Evolutionary conservation across 2,113 vertebrate species (phyloP), one percentile per base, ranked within the genome.

Genomic region (Crotophaga sulcirostris): DNA sequence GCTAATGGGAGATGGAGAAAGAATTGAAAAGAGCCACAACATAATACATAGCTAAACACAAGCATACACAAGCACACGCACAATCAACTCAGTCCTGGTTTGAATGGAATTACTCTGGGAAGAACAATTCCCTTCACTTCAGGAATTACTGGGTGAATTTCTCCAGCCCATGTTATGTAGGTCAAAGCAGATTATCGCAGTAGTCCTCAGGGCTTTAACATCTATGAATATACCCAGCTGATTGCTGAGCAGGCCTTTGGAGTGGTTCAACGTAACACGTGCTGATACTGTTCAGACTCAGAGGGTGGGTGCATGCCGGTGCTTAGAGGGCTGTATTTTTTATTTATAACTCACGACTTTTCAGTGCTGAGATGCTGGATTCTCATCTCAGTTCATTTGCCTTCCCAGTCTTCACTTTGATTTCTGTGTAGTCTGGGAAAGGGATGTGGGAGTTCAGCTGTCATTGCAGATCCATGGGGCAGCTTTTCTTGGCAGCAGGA

Each of bases 71-170:
- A 91, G 70, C 20, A 59, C 34, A 68, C 20, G 64, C 59, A 72
- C 58, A 84, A 68, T 75, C 81, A 87, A 63, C 66, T 81, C 60
- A 23, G 56, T 16, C 69, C 49, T 92, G 81, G 40, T 93, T 90
- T 93, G 60, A 96, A 93, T 78, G 38, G 72, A 92, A 96, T 89
- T 72, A 72, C 76, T 89, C 84, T 1, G 0, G 60, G 62, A 93
- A 92, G 92, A 96, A 94, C 59, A 94, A 92, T 90, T 90, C 73
- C 52, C 95, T 95, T 87, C 79, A 93, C 76, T 87, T 64, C 88
- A 95, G 91, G 90, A 97, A 93, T 82, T 90, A 95, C 82, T 78
- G 93, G 90, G 83, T 90, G 83, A 93, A 92, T 93, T 94, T 90
- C 80, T 96, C 69, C 40, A 95, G 83, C 69, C 83, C 58, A 60